Evolutionary conservation across 2,113 vertebrate genomes (phyloP).

Genomic region (Ictalurus punctatus): DNA sequence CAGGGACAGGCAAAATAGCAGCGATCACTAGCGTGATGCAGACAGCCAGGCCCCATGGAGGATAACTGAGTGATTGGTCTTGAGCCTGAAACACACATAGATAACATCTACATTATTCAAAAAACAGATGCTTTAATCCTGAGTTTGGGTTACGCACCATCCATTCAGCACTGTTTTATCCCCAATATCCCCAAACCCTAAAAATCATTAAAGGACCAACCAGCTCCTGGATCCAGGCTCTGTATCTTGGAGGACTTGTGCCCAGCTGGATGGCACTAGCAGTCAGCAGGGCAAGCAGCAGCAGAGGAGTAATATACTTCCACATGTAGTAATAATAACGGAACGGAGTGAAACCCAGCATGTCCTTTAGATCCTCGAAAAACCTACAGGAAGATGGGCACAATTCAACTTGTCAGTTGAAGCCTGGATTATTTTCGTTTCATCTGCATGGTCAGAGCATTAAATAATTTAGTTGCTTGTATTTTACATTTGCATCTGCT

Average conservation of each 20-base stretch:
- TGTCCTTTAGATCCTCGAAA: constrained; percentile 94
- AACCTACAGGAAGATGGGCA: constrained; percentile 75
- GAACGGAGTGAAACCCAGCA: constrained; percentile 91
- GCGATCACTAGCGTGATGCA: constrained; percentile 85
- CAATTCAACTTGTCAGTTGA: not conserved
- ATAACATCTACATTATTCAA: constrained; percentile 30
- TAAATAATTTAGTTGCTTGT: not conserved
- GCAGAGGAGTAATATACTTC: constrained; percentile 91
- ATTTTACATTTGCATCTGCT: not conserved
- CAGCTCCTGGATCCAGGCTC: constrained; percentile 89
- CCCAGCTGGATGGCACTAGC: constrained; percentile 86
- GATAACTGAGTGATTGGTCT: constrained; percentile 81
- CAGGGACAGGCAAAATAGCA: constrained; percentile 85
- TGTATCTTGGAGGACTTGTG: constrained; percentile 89
- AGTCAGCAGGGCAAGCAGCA: constrained; percentile 80
- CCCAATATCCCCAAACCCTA: not conserved
- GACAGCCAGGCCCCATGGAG: constrained; percentile 82
- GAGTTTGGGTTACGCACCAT: not conserved
- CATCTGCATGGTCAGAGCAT: too few relatives aligned
- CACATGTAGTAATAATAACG: constrained; percentile 97
- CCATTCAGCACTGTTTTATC: not conserved
- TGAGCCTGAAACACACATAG: constrained; percentile 72
- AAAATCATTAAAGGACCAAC: constrained; percentile 67
- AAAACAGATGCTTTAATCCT: constrained; percentile 7
- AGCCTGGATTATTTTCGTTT: not conserved